Evolutionary conservation across 2,113 vertebrate species (phyloP), one percentile per base, ranked within the genome.

Genomic region (Takifugu bimaculatus): DNA sequence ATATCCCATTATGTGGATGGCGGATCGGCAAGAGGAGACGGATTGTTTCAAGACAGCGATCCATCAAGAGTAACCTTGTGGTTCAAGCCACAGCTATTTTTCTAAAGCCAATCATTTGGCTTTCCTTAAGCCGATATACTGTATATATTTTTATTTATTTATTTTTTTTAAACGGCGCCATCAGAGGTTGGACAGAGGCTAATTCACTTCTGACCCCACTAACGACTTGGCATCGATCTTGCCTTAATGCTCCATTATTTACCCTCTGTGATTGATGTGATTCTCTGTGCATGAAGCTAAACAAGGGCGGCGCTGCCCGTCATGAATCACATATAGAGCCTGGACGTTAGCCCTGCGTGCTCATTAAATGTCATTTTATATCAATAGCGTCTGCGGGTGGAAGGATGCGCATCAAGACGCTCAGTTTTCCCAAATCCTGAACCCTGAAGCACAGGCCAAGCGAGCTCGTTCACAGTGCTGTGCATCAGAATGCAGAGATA

Each of bases 161-260:
- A 49, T 56, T 68, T 74, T 76, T 84, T 64, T 55, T 70, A 39
- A 56, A 64, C 3, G 15, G 57, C 14, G 35, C 57, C 39, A 66
- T 75, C 53, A 77, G 62, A 57, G 11, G 60, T 62, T 6, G 1
- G 50, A 66, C 57, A 55, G 32, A 63, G 50, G 62, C 61, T 80
- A 73, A 86, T 78, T 64, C 14, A 50, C 54, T 54, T 49, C 13
- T 56, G 54, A 65, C 57, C 71, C 57, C 54, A 75, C 0, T 14
- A 45, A 70, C 32, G 15, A 63, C 54, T 72, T 70, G 44, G 50
- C 63, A 81, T 78, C 69, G 80, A 87, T 80, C 70, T 60, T 28
- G 13, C 44, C 60, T 58, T 42, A 70, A 69, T 55, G 49, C 57
- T 76, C 53, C 55, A 75, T 85, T 78, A 81, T 70, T 80, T 70